Conservation (phyloP, 2,888 invertebrate genomes). For the Orchestes rusci region DNA sequence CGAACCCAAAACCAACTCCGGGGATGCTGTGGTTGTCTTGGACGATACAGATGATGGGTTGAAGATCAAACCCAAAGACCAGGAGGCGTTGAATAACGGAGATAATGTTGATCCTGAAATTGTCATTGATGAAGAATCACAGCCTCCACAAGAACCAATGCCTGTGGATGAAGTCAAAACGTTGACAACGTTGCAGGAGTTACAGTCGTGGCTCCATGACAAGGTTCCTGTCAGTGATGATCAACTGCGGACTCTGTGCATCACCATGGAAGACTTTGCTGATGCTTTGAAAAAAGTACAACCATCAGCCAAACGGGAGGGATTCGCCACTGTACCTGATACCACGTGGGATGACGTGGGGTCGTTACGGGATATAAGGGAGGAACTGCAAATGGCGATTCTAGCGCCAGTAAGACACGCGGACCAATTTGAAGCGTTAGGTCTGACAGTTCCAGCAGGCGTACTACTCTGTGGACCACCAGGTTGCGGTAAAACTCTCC, state of each 20-base stretch:
- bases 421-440: conserved; percentile 69
- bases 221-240: conserved; percentile 54
- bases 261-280: conserved; percentile 68
- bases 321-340: conserved; percentile 95
- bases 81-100: conserved; percentile 16
- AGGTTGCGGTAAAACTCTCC: conserved; percentile 90
- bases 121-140: conserved; percentile 13
- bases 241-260: conserved; percentile 57
- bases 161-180: conserved; percentile 24
- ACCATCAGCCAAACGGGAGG: conserved; percentile 93
- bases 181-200: conserved; percentile 46
- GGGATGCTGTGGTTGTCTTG: conserved; percentile 19
- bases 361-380: conserved; percentile 77
- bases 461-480: conserved; percentile 95
- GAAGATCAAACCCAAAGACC: conserved; percentile 3
- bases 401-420: conserved; percentile 87
- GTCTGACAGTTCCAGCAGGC: conserved; percentile 77
- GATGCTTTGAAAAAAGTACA: conserved; percentile 72
- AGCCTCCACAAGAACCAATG: conserved; percentile 29
- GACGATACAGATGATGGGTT: conserved; percentile 13
- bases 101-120: conserved; percentile 12
- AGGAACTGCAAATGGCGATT: conserved; percentile 85
- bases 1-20: conserved; percentile 12
- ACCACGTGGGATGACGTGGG: conserved; percentile 97
- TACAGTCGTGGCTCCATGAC: conserved; percentile 59